Conservation (phyloP, 92 coral and sea anemone genomes). For the Epizoanthus rinbou region DNA sequence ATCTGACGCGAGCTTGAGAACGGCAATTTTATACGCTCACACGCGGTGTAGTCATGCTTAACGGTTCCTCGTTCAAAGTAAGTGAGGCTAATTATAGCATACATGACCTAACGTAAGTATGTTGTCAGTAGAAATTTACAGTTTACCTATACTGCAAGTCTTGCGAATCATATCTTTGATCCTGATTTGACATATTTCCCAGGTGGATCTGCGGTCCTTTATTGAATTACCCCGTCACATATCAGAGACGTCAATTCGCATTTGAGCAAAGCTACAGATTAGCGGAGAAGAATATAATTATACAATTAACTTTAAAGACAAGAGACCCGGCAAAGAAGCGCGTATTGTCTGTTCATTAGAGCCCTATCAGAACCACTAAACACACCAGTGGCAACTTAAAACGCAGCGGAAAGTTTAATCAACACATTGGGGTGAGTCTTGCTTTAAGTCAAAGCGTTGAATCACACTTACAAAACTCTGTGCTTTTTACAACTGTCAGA, state of each 20-base stretch:
- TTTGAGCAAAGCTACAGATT: background rate
- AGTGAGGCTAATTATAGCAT: constrained; percentile 17
- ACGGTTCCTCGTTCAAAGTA: background rate
- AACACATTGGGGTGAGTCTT: constrained; percentile 42
- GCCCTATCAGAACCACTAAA: background rate
- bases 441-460: background rate
- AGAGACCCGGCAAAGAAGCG: background rate
- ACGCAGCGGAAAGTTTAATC: background rate
- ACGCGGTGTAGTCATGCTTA: constrained; percentile 33
- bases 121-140: background rate
- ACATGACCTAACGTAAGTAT: constrained; percentile 7
- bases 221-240: constrained; percentile 4
- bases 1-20: constrained; percentile 34
- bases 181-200: background rate
- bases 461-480: background rate
- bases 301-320: background rate
- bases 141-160: background rate
- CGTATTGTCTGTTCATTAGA: background rate
- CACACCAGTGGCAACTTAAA: background rate
- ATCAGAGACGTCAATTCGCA: background rate
- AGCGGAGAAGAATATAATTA: background rate
- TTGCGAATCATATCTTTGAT: background rate
- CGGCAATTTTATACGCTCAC: constrained; percentile 3
- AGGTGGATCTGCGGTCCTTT: background rate
- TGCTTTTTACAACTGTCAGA: background rate